These are phyloP conservation scores for Drosophila birchii DNA, from an alignment of 2,888 invertebrate species.

Conservation along the genomic window DNA sequence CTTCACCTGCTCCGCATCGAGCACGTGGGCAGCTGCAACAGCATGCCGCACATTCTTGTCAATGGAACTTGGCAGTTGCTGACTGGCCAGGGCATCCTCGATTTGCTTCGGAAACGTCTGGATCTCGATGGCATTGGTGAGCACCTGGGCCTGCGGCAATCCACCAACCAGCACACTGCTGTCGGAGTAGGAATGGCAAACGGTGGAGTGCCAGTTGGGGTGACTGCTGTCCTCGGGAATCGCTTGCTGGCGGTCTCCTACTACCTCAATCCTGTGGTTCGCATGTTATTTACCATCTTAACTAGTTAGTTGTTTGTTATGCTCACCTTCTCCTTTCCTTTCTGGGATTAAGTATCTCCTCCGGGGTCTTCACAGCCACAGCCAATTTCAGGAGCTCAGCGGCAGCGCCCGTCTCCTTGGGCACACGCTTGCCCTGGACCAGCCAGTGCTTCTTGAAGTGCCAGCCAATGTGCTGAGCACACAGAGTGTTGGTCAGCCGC, in stretches of 20 bases:
- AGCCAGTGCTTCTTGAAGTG: conserved; percentile 91
- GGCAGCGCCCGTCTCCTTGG: conserved; percentile 86
- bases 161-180: conserved; percentile 90
- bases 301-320: background rate
- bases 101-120: conserved; percentile 87
- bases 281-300: background rate
- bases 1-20: conserved; percentile 92
- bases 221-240: conserved; percentile 86
- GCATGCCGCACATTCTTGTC: conserved; percentile 88
- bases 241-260: conserved; percentile 54
- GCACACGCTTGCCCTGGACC: conserved; percentile 87
- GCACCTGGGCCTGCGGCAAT: conserved; percentile 90
- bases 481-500: conserved; percentile 88
- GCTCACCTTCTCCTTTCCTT: conserved; percentile 59
- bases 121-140: conserved; percentile 91
- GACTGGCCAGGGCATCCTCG: conserved; percentile 85
- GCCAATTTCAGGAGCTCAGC: conserved; percentile 86
- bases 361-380: conserved; percentile 87
- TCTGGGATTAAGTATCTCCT: conserved; percentile 86
- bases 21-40: conserved; percentile 88
- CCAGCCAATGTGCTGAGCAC: conserved; percentile 89
- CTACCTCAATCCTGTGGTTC: conserved; percentile 53
- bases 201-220: conserved; percentile 88
- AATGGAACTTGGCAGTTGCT: conserved; percentile 85
- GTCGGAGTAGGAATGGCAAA: conserved; percentile 87